Base-by-base conservation (phyloP, 2,888 invertebrate genomes). In the Idaea straminata region DNA sequence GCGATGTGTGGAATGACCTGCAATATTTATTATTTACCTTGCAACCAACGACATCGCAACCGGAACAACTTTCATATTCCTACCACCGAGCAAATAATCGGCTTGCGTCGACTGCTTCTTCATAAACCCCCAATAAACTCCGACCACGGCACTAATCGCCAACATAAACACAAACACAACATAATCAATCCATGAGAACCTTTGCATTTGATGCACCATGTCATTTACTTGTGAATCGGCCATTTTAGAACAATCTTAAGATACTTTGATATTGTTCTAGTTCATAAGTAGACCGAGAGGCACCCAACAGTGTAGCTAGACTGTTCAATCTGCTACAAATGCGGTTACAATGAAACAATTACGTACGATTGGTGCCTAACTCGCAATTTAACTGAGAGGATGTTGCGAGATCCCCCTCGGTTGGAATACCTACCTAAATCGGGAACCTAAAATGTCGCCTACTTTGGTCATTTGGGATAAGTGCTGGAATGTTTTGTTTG, bases 1-100 rank as follows among this genome's bases (percentile, higher is more conserved):
- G n/a, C n/a, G n/a, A n/a, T n/a, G n/a, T n/a, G n/a, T n/a, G n/a
- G n/a, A n/a, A n/a, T n/a, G n/a, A n/a, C n/a, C n/a, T n/a, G n/a
- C n/a, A n/a, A n/a, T n/a, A n/a, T n/a, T n/a, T n/a, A n/a, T n/a
- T n/a, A n/a, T 83, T 79, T 83, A 96, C 96, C 96, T 97, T 64
- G 98, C 97, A 68, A 98, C 95, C 47, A 98, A 93, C 0, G 97
- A 98, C 94, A 98, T 94, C 38, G 97, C 94, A 64, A 98, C 96
- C 4, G 98, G 98, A 81, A 98, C 93, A 16, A 96, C 95, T 78
- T 95, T 94, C 97, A 98, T 97, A 77, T 95, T 95, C 75, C 97
- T 94, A 65, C 96, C 96, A 34, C 97, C 97, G 65, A 97, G 95
- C 63, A 98, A 93, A 81, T 97, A 97, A 80, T 96, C 96, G 82